Evolutionary conservation across 92 coral and sea anemone species (phyloP), one percentile per base, ranked within the genome.

Genomic region (Micromussa lordhowensis): DNA sequence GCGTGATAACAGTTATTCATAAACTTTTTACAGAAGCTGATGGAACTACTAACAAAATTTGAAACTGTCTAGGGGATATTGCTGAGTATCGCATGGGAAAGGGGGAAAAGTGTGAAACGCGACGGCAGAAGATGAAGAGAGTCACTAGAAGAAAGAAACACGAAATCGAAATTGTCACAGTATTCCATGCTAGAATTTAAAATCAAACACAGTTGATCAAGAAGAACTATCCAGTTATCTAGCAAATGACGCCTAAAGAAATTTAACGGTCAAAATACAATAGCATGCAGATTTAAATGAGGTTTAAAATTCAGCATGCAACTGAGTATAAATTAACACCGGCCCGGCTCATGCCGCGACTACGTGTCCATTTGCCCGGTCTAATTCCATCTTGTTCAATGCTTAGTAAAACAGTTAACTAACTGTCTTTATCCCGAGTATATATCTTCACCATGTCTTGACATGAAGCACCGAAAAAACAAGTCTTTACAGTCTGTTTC

Each of bases 251-350:
- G 8, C 38, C n/a, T 4, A 80, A 58, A 35, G 54, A 74, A 63
- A 81, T 78, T 78, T 34, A 36, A 53, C 74, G 44, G 76, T 30
- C 48, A 29, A 16, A n/a, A 49, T 12, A 35, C 75, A 81, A 81
- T 81, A 63, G 74, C 57, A 81, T 81, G 51, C 75, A 68, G 32
- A 81, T 81, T 38, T 17, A 38, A 63, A 61, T n/a, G 74, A 26
- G 38, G 59, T 54, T 80, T 61, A 80, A 80, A 80, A 59, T 80
- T 80, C 84, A 61, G 55, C 63, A 30, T 63, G 58, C n/a, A 64
- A 55, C 75, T 48, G 19, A 24, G 74, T 64, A 38, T 63, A 61
- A 81, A 34, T 81, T 34, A 24, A 36, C 19, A 22, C 58, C 75
- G 74, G 34, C 75, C 35, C 40, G 48, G 66, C 35, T 36, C 85